Percentiles rank a stretch among this genome's conserved stretches.
These are phyloP conservation scores for Metopolophium dirhodum DNA, from an alignment of 1,140 invertebrate genomes.

Conservation along the genomic window DNA sequence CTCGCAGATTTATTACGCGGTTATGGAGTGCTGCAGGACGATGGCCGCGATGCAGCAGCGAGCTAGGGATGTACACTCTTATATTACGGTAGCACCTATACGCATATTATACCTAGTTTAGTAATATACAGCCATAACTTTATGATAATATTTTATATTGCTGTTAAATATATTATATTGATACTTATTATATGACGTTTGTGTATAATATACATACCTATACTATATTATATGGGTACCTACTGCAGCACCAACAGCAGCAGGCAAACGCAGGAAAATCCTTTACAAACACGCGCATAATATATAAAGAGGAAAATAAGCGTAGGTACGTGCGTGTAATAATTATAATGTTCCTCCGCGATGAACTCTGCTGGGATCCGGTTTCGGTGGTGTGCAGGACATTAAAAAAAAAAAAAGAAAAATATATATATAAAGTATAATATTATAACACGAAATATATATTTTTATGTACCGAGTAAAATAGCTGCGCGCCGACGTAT, in stretches of 20 bases:
- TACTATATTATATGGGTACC: too few relatives aligned
- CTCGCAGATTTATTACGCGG: not conserved
- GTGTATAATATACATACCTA: not conserved
- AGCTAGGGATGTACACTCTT: not conserved
- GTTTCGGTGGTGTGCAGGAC: not conserved
- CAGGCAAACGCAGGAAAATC: not conserved
- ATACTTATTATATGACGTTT: not conserved
- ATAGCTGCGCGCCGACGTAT: not conserved
- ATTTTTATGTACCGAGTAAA: not conserved
- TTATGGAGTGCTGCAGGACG: not conserved
- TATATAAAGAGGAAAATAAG: not conserved
- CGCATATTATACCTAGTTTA: not conserved
- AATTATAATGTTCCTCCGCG: not conserved
- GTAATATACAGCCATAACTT: not conserved
- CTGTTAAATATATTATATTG: not conserved
- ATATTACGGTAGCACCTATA: too few relatives aligned
- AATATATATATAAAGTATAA: not conserved
- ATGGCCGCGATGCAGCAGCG: not conserved
- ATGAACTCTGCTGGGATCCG: not conserved
- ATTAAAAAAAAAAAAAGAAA: not conserved
- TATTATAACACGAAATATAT: not conserved
- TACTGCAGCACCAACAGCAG: not conserved
- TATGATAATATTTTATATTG: slow-evolving; percentile 3
- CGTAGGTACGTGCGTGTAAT: not conserved
- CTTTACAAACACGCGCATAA: not conserved